Evolutionary conservation across 2,797 vertebrate genomes (phyloP).

Genomic region (Decapterus maruadsi): DNA sequence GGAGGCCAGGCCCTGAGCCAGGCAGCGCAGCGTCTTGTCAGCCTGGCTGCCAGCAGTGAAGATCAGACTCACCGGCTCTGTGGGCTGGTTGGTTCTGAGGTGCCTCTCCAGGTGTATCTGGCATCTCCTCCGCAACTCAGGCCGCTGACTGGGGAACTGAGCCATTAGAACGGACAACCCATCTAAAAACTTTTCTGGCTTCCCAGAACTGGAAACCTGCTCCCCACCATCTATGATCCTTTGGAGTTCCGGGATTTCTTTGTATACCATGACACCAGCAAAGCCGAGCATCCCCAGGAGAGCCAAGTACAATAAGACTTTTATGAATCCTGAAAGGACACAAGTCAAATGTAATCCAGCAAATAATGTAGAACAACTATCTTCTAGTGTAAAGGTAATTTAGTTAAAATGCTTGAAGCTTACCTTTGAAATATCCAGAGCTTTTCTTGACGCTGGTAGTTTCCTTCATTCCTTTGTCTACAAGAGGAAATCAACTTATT

Average conservation of each 20-base stretch:
- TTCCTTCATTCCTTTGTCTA: constrained; percentile 54
- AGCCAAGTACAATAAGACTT: constrained; percentile 51
- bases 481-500: constrained; percentile 18
- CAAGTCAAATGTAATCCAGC: neutral
- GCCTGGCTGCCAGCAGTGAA: constrained; percentile 85
- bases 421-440: constrained; percentile 64
- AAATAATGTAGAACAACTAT: neutral
- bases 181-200: constrained; percentile 77
- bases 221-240: neutral
- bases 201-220: constrained; percentile 37
- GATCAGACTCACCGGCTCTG: constrained; percentile 91
- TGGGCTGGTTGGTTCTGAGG: constrained; percentile 83
- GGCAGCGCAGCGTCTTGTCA: constrained; percentile 88
- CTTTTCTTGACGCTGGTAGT: constrained; percentile 23
- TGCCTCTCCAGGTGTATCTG: constrained; percentile 89
- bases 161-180: constrained; percentile 80
- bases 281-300: constrained; percentile 51
- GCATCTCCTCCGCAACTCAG: constrained; percentile 87
- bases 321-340: constrained; percentile 65
- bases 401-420: constrained; percentile 7
- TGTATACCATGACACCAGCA: constrained; percentile 58
- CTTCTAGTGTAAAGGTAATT: neutral
- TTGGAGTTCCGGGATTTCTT: constrained; percentile 16
- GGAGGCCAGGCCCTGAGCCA: constrained; percentile 84
- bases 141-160: constrained; percentile 87